Evolutionary conservation across 2,888 invertebrate species (phyloP).

Genomic region (Dicycla oo): DNA sequence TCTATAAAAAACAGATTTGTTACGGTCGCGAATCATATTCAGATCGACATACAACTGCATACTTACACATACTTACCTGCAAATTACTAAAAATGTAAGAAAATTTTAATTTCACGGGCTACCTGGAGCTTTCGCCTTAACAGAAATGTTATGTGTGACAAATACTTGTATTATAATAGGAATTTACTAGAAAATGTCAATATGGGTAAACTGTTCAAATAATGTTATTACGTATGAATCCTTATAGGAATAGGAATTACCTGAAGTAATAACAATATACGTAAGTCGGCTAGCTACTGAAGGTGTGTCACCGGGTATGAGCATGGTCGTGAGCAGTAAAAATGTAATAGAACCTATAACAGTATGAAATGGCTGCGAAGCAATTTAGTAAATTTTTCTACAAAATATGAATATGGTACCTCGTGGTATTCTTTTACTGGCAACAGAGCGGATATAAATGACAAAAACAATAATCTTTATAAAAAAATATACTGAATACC

Average conservation of each 20-base stretch:
- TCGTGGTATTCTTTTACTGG: background rate
- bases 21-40: too few relatives aligned
- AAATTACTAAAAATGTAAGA: too few relatives aligned
- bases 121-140: too few relatives aligned
- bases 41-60: too few relatives aligned
- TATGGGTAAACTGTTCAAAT: constrained; percentile 5
- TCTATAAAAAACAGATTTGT: too few relatives aligned
- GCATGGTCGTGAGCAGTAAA: constrained; percentile 16
- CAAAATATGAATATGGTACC: background rate
- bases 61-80: too few relatives aligned
- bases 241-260: constrained; percentile 8
- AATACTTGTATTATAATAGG: background rate
- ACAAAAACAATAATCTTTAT: too few relatives aligned
- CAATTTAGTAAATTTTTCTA: background rate
- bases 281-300: background rate
- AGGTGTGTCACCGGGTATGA: constrained; percentile 29
- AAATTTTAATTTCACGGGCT: too few relatives aligned
- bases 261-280: constrained; percentile 1
- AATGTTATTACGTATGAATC: background rate
- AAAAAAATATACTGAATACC: background rate
- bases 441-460: background rate
- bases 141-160: background rate
- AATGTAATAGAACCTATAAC: constrained; percentile 18
- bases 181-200: constrained; percentile 10
- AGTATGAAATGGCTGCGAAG: constrained; percentile 25